Percentiles rank a stretch among this genome's conserved stretches.
Evolutionary conservation across 2,797 vertebrate genomes (phyloP).

Genomic region (Chromobotia macracanthus): DNA sequence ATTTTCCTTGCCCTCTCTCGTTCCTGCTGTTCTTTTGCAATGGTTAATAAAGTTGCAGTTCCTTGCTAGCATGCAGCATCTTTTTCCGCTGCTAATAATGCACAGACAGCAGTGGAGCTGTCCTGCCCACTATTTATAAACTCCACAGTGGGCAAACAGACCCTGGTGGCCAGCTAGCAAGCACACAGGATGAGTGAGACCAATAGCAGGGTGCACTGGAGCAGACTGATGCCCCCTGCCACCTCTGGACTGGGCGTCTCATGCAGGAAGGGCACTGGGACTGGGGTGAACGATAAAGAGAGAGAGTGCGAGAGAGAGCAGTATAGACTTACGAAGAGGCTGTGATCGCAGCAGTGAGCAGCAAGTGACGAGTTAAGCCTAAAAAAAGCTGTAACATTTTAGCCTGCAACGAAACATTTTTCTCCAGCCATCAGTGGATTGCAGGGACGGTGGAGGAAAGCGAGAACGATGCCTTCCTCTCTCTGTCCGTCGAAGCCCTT

Average conservation of each 20-base stretch:
- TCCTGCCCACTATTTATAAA: constrained; percentile 66
- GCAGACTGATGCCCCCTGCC: constrained; percentile 68
- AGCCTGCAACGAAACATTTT: constrained; percentile 77
- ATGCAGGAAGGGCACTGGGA: constrained; percentile 46
- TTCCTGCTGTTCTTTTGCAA: constrained; percentile 60
- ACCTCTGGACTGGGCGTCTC: constrained; percentile 69
- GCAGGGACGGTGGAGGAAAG: constrained; percentile 78
- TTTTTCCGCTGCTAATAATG: constrained; percentile 81
- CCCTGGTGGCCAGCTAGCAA: constrained; percentile 56
- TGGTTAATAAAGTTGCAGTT: constrained; percentile 81
- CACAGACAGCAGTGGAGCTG: constrained; percentile 82
- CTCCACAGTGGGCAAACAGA: constrained; percentile 52
- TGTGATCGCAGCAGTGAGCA: constrained; percentile 84
- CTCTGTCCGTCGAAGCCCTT: constrained; percentile 65
- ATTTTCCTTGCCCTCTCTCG: constrained; percentile 61
- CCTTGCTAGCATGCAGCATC: constrained; percentile 71
- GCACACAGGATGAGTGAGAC: constrained; percentile 58
- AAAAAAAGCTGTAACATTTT: constrained; percentile 72
- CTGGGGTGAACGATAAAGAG: constrained; percentile 46
- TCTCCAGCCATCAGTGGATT: constrained; percentile 72
- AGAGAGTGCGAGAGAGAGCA: constrained; percentile 39
- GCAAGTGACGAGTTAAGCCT: constrained; percentile 70
- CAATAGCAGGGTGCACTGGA: constrained; percentile 61
- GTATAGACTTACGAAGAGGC: constrained; percentile 74
- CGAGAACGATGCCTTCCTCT: constrained; percentile 74